Evolutionary conservation across 2,888 invertebrate genomes (phyloP), one percentile per base, ranked within the genome.

Genomic region (Alloplasta piceator): DNA sequence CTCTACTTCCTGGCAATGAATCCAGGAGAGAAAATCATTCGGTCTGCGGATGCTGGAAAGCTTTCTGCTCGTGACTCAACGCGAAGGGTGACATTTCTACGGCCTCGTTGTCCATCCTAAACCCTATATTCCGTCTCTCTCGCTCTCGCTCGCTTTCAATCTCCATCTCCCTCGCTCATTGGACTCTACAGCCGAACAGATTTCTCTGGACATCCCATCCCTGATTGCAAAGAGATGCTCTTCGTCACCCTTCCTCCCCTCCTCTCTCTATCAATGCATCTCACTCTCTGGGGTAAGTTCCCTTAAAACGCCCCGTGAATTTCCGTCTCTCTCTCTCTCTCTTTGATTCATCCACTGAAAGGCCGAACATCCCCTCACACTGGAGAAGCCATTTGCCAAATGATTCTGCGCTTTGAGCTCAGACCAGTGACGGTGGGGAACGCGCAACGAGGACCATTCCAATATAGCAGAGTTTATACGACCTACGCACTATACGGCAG

Each of bases 301-400:
- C 12, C 52, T 48, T n/a, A 48, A 46, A 72, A 79, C 52, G 64
- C 58, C 26, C 7, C 68, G 78, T 77, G 74, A 81, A 67, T 82
- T 26, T 26, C 26, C 26, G 1, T 26, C 26, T 26, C 26, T 26
- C 26, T 26, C 26, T 26, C 26, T 26, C 3, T 3, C 81, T 80
- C 81, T 83, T 80, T 83, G 82, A 87, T 84, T 73, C 26, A 26
- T 26, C 64, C 38, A 52, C 58, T 87, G 84, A 86, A 87, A 87
- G 86, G 81, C 48, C 36, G 14, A 46, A 9, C 71, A 14, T 16
- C 50, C 60, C 41, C 50, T 36, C n/a, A 64, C 26, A 26, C 71
- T 60, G 48, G 46, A 68, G 76, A 82, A 80, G 85, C 86, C 86
- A 88, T 88, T 88, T 87, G 85, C 86, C 75, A 87, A 87, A 88